Percentiles rank a stretch among this genome's conserved stretches.
Conservation (phyloP, 2,888 invertebrate species). For the Eurois occulta region DNA sequence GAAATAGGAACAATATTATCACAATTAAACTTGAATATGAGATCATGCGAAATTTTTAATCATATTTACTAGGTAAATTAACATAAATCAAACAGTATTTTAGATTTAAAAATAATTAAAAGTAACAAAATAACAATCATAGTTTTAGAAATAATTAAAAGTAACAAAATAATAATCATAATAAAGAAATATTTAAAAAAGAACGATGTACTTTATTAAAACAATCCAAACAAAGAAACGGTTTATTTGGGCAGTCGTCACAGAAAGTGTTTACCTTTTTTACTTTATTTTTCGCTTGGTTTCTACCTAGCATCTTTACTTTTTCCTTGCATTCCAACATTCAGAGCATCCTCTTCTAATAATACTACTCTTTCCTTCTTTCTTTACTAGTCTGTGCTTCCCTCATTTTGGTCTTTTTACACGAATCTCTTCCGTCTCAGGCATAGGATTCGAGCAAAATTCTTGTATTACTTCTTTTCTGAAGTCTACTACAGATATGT, state of each 20-base stretch:
- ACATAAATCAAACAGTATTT: not conserved
- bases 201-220: constrained; percentile 2
- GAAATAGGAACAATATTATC: too few species aligned
- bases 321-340: constrained; percentile 24
- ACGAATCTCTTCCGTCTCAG: constrained; percentile 10
- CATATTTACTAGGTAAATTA: not conserved
- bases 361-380: constrained; percentile 20
- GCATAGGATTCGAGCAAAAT: constrained; percentile 5
- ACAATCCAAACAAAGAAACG: constrained; percentile 23
- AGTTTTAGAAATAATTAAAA: too few species aligned
- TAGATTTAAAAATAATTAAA: too few species aligned
- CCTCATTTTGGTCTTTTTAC: constrained; percentile 16
- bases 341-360: constrained; percentile 29
- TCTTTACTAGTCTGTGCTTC: constrained; percentile 23
- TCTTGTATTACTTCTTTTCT: constrained; percentile 5
- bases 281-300: constrained; percentile 29
- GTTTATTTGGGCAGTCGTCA: constrained; percentile 25
- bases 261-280: constrained; percentile 20
- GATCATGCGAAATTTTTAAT: not conserved
- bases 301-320: constrained; percentile 13
- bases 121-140: too few species aligned
- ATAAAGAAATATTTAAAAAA: constrained; percentile 16
- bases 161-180: constrained; percentile 6
- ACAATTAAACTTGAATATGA: too few species aligned
- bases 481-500: too few species aligned